Conservation (phyloP, 1,140 invertebrate genomes). For the Drosophila truncata region DNA sequence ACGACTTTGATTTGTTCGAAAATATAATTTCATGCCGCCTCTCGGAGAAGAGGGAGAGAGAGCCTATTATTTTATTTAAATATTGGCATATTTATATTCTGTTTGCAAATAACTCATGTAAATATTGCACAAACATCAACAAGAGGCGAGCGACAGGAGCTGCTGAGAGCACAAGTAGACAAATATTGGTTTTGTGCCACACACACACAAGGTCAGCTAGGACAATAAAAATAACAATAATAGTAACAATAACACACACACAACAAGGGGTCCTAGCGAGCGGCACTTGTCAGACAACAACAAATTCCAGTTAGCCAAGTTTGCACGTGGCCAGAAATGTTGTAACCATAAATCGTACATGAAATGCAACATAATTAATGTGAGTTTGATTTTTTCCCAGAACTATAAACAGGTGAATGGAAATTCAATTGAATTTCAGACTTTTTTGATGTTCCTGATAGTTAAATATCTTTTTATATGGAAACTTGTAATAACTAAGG, state of each 20-base stretch:
- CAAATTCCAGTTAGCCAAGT: constrained; percentile 11
- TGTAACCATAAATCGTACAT: constrained; percentile 17
- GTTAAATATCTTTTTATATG: background rate
- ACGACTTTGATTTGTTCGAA: constrained; percentile 3
- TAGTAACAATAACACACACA: constrained; percentile 24
- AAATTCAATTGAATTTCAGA: background rate
- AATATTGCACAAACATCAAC: constrained; percentile 47
- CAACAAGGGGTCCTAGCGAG: background rate
- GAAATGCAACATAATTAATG: constrained; percentile 27
- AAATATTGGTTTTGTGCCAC: constrained; percentile 31
- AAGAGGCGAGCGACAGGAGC: constrained; percentile 3
- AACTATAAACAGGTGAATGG: background rate
- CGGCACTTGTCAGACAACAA: constrained; percentile 12
- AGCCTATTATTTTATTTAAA: constrained; percentile 38
- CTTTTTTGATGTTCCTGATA: background rate
- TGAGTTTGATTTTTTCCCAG: background rate
- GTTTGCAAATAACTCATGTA: constrained; percentile 47
- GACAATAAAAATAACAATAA: constrained; percentile 34
- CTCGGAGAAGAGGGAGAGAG: background rate
- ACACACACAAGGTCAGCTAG: constrained; percentile 16
- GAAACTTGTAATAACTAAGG: too few relatives aligned
- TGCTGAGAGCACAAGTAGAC: constrained; percentile 11
- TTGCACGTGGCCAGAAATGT: constrained; percentile 1
- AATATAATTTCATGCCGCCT: background rate
- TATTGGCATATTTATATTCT: constrained; percentile 47